phyloP scores from a whole-genome alignment of 2,113 vertebrate genomes.

The Paramormyrops kingsleyae region DNA sequence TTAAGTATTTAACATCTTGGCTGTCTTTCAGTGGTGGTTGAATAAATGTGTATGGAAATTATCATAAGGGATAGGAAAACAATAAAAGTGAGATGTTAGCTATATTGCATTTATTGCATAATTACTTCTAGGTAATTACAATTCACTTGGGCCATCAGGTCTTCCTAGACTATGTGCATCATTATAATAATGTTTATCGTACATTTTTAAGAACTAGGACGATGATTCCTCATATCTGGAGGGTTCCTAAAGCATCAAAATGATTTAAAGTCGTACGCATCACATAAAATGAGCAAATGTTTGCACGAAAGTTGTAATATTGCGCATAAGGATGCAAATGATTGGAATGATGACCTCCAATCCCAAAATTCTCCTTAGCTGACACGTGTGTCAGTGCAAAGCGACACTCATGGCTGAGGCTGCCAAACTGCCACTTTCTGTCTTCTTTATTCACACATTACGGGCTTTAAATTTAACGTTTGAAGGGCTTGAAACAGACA shows the following conservation, averaged over 20 bases:
- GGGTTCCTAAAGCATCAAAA: neutral
- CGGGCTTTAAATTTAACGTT: constrained; percentile 58
- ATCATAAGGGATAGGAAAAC: neutral
- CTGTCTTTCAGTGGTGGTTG: neutral
- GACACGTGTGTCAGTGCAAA: constrained; percentile 58
- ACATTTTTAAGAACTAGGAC: neutral
- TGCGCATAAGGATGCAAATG: constrained; percentile 53
- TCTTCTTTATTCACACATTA: constrained; percentile 60
- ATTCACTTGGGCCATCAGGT: neutral
- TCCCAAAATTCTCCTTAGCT: constrained; percentile 57
- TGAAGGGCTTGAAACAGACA: constrained; percentile 67
- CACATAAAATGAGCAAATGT: neutral
- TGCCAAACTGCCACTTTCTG: constrained; percentile 73
- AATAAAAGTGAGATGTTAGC: neutral
- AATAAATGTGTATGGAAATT: neutral
- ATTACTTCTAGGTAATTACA: constrained; percentile 2
- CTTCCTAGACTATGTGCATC: neutral
- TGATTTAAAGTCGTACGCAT: neutral
- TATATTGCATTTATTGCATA: neutral
- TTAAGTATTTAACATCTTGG: neutral
- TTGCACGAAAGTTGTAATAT: neutral
- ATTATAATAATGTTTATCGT: neutral
- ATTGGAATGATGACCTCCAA: constrained; percentile 43
- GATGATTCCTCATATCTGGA: neutral
- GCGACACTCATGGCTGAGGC: constrained; percentile 72